Conservation (phyloP, 2,113 vertebrate species). For the Ciconia stormi region DNA sequence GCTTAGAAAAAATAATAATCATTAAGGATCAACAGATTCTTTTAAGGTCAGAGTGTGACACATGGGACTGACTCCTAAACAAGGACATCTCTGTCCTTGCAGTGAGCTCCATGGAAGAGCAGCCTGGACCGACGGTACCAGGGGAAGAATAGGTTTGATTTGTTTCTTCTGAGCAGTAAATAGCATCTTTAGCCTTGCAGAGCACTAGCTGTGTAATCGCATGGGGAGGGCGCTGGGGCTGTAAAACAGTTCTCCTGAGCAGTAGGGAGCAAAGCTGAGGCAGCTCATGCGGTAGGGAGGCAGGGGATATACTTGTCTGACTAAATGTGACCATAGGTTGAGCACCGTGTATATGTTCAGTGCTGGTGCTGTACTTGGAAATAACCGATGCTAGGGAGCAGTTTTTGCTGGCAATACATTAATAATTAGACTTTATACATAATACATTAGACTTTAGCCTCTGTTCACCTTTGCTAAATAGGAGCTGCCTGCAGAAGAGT, state of each 20-base stretch:
- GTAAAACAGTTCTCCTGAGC: not conserved
- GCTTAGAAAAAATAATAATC: not conserved
- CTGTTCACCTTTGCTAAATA: not conserved
- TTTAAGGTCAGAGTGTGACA: not conserved
- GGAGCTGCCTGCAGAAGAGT: not conserved
- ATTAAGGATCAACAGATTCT: rapidly evolving
- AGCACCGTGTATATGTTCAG: rapidly evolving
- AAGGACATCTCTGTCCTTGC: not conserved
- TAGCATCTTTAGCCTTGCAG: too few species aligned
- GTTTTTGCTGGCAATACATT: not conserved
- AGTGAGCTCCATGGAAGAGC: not conserved
- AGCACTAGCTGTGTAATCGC: rapidly evolving
- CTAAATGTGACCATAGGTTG: not conserved
- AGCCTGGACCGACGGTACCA: rapidly evolving
- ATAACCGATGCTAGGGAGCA: not conserved
- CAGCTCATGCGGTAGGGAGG: not conserved
- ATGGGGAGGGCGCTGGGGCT: not conserved
- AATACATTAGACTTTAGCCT: too few species aligned
- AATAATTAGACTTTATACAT: too few species aligned
- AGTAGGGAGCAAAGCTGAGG: not conserved
- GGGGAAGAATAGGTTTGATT: rapidly evolving
- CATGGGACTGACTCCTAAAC: rapidly evolving
- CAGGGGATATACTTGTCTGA: not conserved
- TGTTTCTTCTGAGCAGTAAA: not conserved
- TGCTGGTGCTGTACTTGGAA: rapidly evolving